Evolutionary conservation across 1,140 invertebrate species (phyloP), one percentile per base, ranked within the genome.

Genomic region (Capitella teleta): DNA sequence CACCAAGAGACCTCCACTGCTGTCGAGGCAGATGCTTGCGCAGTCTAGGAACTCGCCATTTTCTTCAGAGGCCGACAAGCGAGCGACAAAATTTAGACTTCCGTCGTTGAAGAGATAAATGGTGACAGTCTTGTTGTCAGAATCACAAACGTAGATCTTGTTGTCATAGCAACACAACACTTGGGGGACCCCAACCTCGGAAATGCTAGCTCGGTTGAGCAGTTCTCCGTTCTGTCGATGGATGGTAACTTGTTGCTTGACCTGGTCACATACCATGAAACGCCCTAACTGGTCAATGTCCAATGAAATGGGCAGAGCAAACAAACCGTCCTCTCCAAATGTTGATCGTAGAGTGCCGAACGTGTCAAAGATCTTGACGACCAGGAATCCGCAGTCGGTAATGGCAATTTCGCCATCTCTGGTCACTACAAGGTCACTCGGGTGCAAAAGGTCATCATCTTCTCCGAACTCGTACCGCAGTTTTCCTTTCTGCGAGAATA

Each of bases 231-330:
- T 21, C 38, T 24, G 38, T 2, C 49, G 38, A 16, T 51, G 49
- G 12, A 51, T 30, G 6, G 40, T 43, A 18, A 51, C 26, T 28
- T 28, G 25, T 19, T 51, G 38, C 49, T 51, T 51, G n/a, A 30
- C 49, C 25, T 51, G 49, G 18, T 51, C 49, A 21, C 49, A 51
- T 16, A 51, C 49, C 37, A 51, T n/a, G 26, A 26, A 51, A 10
- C 49, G 23, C 18, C 49, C 49, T 12, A 44, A 21, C 14, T 28
- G n/a, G 32, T 51, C 49, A 1, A 30, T 51, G 14, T 21, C 28
- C 14, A 51, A 4, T 16, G 38, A 26, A 28, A 51, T 28, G 8
- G 49, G 49, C 12, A 51, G 28, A 8, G 19, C 38, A 23, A 51
- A 51, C 4, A 51, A 10, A 8, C 34, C 26, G 5, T 25, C 6